Evolutionary conservation across 37 sponge, comb jelly and placozoan genomes (phyloP).

Genomic region (Haliclona indistincta): DNA sequence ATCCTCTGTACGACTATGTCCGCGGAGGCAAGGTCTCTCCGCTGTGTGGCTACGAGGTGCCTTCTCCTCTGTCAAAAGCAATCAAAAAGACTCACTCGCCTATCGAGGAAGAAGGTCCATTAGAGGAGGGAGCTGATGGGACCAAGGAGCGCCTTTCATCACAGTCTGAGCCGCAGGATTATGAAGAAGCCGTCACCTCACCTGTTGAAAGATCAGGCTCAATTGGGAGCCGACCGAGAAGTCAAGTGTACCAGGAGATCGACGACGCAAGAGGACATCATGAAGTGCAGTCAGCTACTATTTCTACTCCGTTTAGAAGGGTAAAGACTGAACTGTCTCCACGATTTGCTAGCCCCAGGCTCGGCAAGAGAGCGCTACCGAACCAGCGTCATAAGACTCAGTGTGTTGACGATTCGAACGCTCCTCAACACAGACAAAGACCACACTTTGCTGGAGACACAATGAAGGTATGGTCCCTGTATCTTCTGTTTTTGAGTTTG

Average conservation of each 20-base stretch:
- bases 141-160: background rate
- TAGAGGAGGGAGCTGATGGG: background rate
- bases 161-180: conserved; percentile 10
- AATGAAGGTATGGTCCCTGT: conserved; percentile 64
- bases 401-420: conserved; percentile 29
- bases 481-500: background rate
- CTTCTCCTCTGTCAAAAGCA: background rate
- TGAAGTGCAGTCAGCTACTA: background rate
- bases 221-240: background rate
- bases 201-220: background rate
- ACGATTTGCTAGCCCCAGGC: conserved; percentile 15
- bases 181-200: conserved; percentile 1
- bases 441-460: conserved; percentile 37
- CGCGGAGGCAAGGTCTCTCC: conserved; percentile 48
- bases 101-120: conserved; percentile 25
- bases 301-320: background rate
- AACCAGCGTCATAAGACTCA: conserved; percentile 19
- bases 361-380: conserved; percentile 42
- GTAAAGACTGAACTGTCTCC: background rate
- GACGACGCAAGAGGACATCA: background rate
- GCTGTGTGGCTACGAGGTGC: background rate
- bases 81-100: conserved; percentile 10
- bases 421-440: conserved; percentile 37
- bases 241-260: background rate
- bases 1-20: conserved; percentile 65